Evolutionary conservation across 2,113 vertebrate species (phyloP).

Genomic region (Stictonetta naevosa): DNA sequence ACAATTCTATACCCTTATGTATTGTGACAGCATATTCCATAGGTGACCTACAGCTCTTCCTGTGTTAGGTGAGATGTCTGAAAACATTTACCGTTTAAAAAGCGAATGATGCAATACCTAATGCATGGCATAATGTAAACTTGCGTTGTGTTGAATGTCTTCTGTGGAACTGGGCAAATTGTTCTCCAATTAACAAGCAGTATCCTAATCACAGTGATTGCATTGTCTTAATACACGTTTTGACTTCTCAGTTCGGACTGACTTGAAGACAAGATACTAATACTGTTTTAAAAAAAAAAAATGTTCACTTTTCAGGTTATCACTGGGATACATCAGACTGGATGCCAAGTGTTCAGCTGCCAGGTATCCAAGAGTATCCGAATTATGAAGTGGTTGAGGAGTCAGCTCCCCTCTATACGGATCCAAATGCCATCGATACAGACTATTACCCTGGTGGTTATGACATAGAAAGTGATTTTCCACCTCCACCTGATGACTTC

Average conservation of each 20-base stretch:
- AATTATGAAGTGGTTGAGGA: constrained; percentile 94
- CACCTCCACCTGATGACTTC: constrained; percentile 94
- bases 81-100: not conserved
- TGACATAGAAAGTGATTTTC: constrained; percentile 97
- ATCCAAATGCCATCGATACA: constrained; percentile 90
- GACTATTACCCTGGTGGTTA: constrained; percentile 98
- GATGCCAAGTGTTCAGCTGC: constrained; percentile 97
- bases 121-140: constrained; percentile 17
- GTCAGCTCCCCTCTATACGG: constrained; percentile 88
- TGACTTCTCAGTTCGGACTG: not conserved
- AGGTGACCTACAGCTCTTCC: not conserved
- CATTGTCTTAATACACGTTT: not conserved
- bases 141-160: not conserved
- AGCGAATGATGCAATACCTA: not conserved
- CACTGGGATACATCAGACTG: constrained; percentile 99
- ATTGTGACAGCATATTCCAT: not conserved
- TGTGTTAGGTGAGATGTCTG: not conserved
- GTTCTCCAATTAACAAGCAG: constrained; percentile 11
- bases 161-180: not conserved
- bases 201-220: not conserved
- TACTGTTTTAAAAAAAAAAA: not conserved
- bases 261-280: not conserved
- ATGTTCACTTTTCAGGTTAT: constrained; percentile 82
- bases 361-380: constrained; percentile 97
- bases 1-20: not conserved